Evolutionary conservation across 1,140 invertebrate genomes (phyloP), one percentile per base, ranked within the genome.

Genomic region (Apis cerana): DNA sequence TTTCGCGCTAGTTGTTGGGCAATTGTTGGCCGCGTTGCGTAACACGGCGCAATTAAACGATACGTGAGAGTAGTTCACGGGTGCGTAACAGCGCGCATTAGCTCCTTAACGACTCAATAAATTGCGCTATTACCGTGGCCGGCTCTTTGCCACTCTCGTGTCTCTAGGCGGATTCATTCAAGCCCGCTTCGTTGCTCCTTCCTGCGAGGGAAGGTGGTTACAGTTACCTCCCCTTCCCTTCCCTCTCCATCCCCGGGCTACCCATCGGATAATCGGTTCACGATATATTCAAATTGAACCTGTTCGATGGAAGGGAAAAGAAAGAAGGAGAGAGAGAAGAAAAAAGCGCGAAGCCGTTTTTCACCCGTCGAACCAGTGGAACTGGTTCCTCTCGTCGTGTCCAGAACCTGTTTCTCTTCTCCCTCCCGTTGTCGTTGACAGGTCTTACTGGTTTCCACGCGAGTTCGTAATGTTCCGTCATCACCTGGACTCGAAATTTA

Each of bases 321-420:
- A 54, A 54, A 52, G 0, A 52, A 52, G 0, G 8, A 13, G 8
- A 13, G 8, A 52, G 13, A 15, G 0, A 15, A 15, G 0, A 12
- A 83, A 87, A 79, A 69, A 62, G 56, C 62, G 74, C 62, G 43
- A 74, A 68, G 77, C 82, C 86, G 85, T 87, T 87, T 87, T 87
- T 87, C 86, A 87, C 62, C 56, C 68, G 82, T 80, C 77, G 82
- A 83, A 87, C 85, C 86, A 87, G 86, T 87, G 74, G 74, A 50
- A 75, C 82, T 70, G 76, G 72, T 71, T 85, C 33, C 33, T 80
- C 82, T 59, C 64, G 54, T 15, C 58, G 33, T 71, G 75, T 54
- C 56, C 27, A 69, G 85, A 87, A 87, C 72, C 77, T 71, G 75
- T 82, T 82, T 33, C 33, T 33, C 81, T 65, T 43, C 33, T 75